phyloP scores from a whole-genome alignment of 2,113 vertebrate genomes.

The Lota lota region DNA sequence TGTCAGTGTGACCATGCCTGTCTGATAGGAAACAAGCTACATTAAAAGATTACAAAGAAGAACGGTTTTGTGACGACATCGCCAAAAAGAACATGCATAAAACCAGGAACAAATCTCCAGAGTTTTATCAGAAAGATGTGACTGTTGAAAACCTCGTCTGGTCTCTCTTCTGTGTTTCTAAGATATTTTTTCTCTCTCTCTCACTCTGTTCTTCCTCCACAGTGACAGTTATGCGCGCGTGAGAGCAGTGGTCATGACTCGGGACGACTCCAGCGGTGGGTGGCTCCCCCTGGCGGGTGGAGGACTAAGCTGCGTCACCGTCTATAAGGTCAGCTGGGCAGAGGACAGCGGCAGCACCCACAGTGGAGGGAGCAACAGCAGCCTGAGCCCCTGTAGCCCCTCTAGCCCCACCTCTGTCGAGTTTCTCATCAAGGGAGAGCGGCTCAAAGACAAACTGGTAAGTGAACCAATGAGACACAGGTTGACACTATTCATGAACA shows the following conservation, averaged over 20 bases:
- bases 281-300: conserved; percentile 95
- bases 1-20: too few species aligned
- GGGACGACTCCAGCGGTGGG: conserved; percentile 99
- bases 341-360: conserved; percentile 85
- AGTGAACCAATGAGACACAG: conserved; percentile 37
- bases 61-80: too few species aligned
- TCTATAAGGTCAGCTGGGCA: conserved; percentile 89
- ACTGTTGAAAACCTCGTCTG: not conserved
- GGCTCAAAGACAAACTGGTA: conserved; percentile 98
- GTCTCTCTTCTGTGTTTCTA: too few species aligned
- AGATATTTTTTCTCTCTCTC: not conserved
- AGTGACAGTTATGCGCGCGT: conserved; percentile 96
- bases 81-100: too few species aligned
- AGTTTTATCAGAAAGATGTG: too few species aligned
- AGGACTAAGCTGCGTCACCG: conserved; percentile 95
- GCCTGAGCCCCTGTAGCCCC: conserved; percentile 57
- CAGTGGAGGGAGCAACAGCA: conserved; percentile 60
- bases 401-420: conserved; percentile 67
- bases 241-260: conserved; percentile 99
- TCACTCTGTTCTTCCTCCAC: conserved; percentile 26
- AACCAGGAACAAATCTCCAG: too few species aligned
- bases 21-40: too few species aligned
- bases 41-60: too few species aligned
- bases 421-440: conserved; percentile 96
- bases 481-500: too few species aligned